Evolutionary conservation across 1,140 invertebrate species (phyloP).

Genomic region (Aphelinus certus): DNA sequence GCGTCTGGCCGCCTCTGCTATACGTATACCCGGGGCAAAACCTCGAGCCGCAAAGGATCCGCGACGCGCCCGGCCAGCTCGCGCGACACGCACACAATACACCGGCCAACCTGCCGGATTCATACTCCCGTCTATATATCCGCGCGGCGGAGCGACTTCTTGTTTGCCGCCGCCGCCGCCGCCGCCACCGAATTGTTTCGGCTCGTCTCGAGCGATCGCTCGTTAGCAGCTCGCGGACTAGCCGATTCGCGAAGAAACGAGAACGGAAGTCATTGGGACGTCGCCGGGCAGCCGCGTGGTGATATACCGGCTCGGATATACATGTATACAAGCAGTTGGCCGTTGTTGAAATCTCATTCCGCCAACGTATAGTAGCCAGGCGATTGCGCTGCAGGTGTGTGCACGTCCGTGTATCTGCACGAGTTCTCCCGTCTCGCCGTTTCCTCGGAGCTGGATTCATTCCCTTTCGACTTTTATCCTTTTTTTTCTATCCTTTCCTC

Average conservation of each 20-base stretch:
- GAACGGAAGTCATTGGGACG: too few relatives aligned
- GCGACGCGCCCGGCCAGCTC: not conserved
- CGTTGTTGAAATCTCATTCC: too few relatives aligned
- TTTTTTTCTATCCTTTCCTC: not conserved
- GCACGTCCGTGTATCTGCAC: not conserved
- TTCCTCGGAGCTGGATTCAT: not conserved
- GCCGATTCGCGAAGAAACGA: too few relatives aligned
- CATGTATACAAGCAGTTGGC: too few relatives aligned
- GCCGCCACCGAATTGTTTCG: not conserved
- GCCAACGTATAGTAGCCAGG: too few relatives aligned
- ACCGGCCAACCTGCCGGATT: too few relatives aligned
- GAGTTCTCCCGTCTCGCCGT: not conserved
- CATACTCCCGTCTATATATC: too few relatives aligned
- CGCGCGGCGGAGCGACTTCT: not conserved
- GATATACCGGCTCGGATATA: too few relatives aligned
- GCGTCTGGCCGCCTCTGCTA: not conserved
- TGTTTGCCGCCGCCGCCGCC: conserved; percentile 5
- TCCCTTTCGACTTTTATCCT: conserved; percentile 13
- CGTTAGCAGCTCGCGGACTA: too few relatives aligned
- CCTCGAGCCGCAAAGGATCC: conserved; percentile 14
- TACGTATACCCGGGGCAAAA: not conserved
- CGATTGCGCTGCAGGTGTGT: conserved; percentile 5
- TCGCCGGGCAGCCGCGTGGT: too few relatives aligned
- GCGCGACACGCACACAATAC: conserved; percentile 9
- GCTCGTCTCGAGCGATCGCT: too few relatives aligned